These are phyloP conservation scores for Tringa solitaria DNA, from an alignment of 2,113 vertebrate genomes.

Conservation along the genomic window DNA sequence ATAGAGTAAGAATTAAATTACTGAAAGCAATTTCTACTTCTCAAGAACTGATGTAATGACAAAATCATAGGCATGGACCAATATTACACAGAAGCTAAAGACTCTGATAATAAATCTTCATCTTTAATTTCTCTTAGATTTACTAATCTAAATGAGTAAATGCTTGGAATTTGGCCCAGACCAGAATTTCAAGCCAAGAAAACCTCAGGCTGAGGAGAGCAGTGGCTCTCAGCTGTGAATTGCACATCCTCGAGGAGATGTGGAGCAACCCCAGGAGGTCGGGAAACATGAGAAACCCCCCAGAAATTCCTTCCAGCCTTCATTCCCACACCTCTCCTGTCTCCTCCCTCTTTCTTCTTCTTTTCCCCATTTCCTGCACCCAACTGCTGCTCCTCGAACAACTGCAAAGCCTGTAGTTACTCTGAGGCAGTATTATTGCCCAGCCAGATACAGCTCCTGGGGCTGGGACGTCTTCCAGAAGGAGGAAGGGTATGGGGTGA, in stretches of 20 bases:
- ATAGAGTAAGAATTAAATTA: slow-evolving; percentile 1
- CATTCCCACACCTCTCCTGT: background rate
- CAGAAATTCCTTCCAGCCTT: background rate
- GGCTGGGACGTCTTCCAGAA: background rate
- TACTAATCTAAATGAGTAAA: slow-evolving; percentile 15
- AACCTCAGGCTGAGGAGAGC: background rate
- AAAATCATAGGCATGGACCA: background rate
- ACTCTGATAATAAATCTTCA: background rate
- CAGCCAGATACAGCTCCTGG: background rate
- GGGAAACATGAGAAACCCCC: background rate
- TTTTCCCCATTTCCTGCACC: background rate
- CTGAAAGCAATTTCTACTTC: slow-evolving; percentile 3
- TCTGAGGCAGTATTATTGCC: background rate
- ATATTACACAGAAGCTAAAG: background rate
- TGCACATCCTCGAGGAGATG: background rate
- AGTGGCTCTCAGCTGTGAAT: background rate
- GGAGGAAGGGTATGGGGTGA: background rate
- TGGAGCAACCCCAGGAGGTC: background rate
- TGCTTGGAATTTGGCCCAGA: slow-evolving; percentile 38
- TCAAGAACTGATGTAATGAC: slow-evolving; percentile 16
- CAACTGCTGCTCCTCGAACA: background rate
- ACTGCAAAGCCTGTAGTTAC: background rate
- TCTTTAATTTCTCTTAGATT: slow-evolving; percentile 33
- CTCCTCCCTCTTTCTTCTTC: background rate
- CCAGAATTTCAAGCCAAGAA: slow-evolving; percentile 8